phyloP scores from a whole-genome alignment of 2,888 invertebrate genomes.

The Andrena hattorfiana region DNA sequence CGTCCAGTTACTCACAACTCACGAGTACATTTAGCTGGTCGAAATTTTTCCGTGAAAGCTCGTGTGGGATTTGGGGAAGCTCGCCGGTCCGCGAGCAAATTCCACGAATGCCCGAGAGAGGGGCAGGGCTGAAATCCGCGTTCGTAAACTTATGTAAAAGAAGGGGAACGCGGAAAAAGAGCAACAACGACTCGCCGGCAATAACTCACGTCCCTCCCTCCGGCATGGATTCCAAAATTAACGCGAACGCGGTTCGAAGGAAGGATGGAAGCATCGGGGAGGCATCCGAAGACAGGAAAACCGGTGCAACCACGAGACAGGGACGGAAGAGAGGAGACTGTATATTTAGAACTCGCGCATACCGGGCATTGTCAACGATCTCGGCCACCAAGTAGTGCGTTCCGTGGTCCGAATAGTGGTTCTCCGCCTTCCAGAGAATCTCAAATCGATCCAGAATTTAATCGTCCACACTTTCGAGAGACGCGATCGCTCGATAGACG shows the following conservation, averaged over 20 bases:
- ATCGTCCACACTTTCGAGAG: not conserved
- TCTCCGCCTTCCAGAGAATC: not conserved
- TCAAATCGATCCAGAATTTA: too few species aligned
- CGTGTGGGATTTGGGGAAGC: not conserved
- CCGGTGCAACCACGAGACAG: conserved; percentile 3
- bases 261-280: conserved; percentile 34
- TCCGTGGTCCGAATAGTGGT: not conserved
- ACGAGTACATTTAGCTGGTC: too few species aligned
- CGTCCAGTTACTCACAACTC: not conserved
- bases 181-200: not conserved
- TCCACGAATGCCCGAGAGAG: conserved; percentile 8
- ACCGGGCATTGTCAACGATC: conserved; percentile 54
- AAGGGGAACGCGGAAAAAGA: not conserved
- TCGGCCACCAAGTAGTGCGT: conserved; percentile 28
- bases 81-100: conserved; percentile 12
- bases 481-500: not conserved
- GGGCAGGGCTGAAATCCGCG: not conserved
- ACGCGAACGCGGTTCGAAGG: conserved; percentile 16
- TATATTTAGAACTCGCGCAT: conserved; percentile 63
- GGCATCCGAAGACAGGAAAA: conserved; percentile 12
- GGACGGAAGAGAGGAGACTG: conserved; percentile 17
- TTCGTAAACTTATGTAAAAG: conserved; percentile 35
- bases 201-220: conserved; percentile 19
- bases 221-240: conserved; percentile 38
- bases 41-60: conserved; percentile 9